Conservation (phyloP, 2,888 invertebrate species). For the Heliconius charithonia region DNA sequence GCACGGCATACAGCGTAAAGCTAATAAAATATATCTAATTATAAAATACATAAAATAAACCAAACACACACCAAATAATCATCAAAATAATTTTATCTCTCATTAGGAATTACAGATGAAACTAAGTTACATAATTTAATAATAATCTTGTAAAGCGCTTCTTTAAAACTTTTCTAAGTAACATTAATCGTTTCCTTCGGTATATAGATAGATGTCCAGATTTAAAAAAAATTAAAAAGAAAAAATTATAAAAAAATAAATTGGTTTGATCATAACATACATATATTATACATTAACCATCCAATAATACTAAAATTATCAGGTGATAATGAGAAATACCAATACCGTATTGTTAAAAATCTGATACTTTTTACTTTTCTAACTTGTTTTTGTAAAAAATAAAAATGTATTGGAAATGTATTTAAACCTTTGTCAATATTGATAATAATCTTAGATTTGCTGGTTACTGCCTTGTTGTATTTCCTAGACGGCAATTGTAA, state of each 20-base stretch:
- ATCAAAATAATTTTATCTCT: too few relatives aligned
- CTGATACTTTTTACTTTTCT: not conserved
- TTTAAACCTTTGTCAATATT: not conserved
- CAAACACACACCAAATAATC: not conserved
- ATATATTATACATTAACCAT: too few relatives aligned
- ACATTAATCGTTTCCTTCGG: not conserved
- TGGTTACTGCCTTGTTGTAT: not conserved
- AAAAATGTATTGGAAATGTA: not conserved
- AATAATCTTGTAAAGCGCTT: not conserved
- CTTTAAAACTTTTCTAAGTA: not conserved
- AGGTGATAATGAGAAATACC: too few relatives aligned
- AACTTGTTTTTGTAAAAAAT: not conserved
- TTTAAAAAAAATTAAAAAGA: too few relatives aligned
- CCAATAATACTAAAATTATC: too few relatives aligned
- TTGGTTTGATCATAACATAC: not conserved
- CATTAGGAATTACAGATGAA: too few relatives aligned
- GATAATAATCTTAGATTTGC: not conserved
- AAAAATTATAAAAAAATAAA: too few relatives aligned
- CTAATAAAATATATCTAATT: too few relatives aligned
- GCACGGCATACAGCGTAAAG: too few relatives aligned
- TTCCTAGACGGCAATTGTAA: not conserved
- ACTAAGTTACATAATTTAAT: too few relatives aligned
- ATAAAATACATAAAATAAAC: not conserved
- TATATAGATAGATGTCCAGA: not conserved
- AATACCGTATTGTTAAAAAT: not conserved